phyloP scores from a whole-genome alignment of 1,140 invertebrate genomes.

The Drosophila bipectinata region DNA sequence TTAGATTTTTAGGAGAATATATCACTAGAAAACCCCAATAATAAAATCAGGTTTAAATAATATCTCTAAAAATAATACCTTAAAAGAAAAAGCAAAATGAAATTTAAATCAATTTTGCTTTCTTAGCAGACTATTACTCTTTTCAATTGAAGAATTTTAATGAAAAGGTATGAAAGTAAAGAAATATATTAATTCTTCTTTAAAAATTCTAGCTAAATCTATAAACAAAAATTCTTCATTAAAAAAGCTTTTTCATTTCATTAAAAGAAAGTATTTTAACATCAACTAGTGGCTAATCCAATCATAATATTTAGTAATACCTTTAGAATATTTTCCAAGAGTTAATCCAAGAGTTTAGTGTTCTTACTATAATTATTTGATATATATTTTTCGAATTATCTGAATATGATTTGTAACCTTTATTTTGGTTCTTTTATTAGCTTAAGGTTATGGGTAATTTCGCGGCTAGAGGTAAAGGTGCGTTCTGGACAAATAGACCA shows the following conservation, averaged over 20 bases:
- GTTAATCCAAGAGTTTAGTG: background rate
- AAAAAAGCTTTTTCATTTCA: background rate
- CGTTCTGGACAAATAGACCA: slow-evolving; percentile 53
- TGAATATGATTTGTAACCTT: slow-evolving; percentile 47
- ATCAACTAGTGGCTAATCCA: background rate
- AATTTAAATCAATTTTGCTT: background rate
- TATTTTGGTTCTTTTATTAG: slow-evolving; percentile 71
- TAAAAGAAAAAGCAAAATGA: background rate
- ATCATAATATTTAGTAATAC: background rate
- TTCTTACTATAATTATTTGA: slow-evolving; percentile 8
- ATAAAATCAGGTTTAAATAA: background rate
- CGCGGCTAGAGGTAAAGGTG: slow-evolving; percentile 79
- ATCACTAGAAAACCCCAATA: background rate
- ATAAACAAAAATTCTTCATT: background rate
- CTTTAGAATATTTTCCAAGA: background rate
- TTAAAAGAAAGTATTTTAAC: slow-evolving; percentile 1
- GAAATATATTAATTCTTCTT: background rate
- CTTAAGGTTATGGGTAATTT: slow-evolving; percentile 79
- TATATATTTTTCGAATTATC: slow-evolving; percentile 31
- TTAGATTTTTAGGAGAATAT: background rate
- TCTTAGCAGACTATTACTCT: slow-evolving; percentile 38
- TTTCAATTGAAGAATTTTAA: slow-evolving; percentile 49
- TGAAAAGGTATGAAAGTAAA: slow-evolving; percentile 43
- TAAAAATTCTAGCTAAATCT: slow-evolving; percentile 4
- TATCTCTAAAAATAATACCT: background rate